Percentiles rank a stretch among this genome's conserved stretches.
phyloP scores from a whole-genome alignment of 1,140 invertebrate genomes.

The Philotrypesis tridentata region DNA sequence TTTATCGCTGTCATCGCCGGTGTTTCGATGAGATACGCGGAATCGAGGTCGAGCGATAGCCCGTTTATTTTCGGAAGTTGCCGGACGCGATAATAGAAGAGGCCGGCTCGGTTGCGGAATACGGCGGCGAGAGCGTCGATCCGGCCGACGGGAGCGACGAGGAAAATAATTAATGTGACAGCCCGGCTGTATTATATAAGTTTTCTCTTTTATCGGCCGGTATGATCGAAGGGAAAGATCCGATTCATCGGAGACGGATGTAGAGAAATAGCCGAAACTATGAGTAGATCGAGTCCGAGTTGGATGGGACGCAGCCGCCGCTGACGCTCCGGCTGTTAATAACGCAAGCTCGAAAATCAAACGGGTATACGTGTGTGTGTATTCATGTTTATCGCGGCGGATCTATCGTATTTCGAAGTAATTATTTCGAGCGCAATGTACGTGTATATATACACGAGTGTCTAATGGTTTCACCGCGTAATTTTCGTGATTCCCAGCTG shows the following conservation, averaged over 20 bases:
- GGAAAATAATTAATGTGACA: background rate
- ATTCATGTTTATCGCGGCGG: no score
- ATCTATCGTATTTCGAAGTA: no score
- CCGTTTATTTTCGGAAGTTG: background rate
- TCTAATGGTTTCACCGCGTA: background rate
- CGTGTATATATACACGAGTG: background rate
- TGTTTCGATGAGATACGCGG: background rate
- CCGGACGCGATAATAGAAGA: background rate
- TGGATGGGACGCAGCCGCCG: no score
- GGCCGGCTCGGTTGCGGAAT: no score
- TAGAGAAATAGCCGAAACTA: no score
- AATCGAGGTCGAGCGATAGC: background rate
- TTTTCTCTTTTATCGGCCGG: background rate
- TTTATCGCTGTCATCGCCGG: background rate
- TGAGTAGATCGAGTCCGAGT: background rate
- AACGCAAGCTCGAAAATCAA: no score
- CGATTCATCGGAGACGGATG: no score
- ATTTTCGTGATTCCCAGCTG: conserved; percentile 6
- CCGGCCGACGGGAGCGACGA: background rate
- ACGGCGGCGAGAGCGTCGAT: no score
- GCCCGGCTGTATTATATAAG: background rate
- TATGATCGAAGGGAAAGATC: no score
- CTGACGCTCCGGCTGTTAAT: no score
- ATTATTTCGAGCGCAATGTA: background rate
- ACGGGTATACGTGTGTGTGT: no score